Evolutionary conservation across 30 jellyfish, hydroid and myxozoan species (phyloP), one percentile per base, ranked within the genome.

Genomic region (Hydractinia echinata): DNA sequence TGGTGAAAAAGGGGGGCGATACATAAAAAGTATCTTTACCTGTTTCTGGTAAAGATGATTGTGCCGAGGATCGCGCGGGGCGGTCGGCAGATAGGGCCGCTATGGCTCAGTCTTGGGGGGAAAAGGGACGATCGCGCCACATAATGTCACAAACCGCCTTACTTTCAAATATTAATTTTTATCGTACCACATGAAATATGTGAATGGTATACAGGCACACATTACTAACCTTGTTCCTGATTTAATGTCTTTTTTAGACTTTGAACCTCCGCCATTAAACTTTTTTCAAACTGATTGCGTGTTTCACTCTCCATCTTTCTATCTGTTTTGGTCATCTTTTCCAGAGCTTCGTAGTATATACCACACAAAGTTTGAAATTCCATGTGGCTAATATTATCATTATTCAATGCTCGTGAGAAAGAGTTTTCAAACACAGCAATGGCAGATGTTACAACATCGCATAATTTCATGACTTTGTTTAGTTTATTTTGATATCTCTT

Each of bases 391-490:
- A 58, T 58, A 13, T 58, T 58, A 11, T 16, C 69, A 58, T 58
- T 3, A 58, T 58, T 58, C 69, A 58, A 58, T 58, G 69, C 69
- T 16, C 19, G 69, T 58, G 69, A 3, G 69, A 58, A 11, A 58
- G 18, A 11, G 15, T 13, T 58, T 58, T 58, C 69, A 16, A 58
- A 58, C 44, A 58, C 69, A 16, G 69, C 69, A 11, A 58, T 58
- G 1, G 69, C 69, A 58, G 69, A 58, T 13, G 69, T 58, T 58
- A 11, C 69, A 16, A 58, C 19, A 16, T 58, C 69, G 3, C 19
- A 58, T 58, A 58, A 58, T 58, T 58, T 58, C 69, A 58, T 58
- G 69, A 58, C 69, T 58, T 58, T 58, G 15, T 58, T 16, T 58
- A 58, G 69, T 58, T 58, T 58, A 1, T 58, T 58, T 58, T 58